phyloP scores from a whole-genome alignment of 2,797 vertebrate genomes.

The Acrossocheilus fasciatus region DNA sequence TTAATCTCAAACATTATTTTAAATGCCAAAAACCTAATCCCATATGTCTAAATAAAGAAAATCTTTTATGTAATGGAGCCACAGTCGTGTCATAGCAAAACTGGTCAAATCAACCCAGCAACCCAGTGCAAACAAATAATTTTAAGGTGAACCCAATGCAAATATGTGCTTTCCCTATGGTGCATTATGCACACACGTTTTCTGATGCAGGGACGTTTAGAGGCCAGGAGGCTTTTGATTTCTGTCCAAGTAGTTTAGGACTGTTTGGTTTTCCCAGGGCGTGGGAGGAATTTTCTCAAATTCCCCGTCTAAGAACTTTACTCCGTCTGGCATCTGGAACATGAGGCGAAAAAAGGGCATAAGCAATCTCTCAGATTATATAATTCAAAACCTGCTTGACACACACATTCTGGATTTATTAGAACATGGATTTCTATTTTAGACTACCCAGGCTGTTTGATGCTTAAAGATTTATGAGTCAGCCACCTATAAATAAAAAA shows the following conservation, averaged over 20 bases:
- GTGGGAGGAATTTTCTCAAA: conserved; percentile 47
- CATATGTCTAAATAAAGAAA: background rate
- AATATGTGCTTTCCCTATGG: conserved; percentile 15
- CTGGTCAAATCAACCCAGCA: background rate
- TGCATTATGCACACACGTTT: background rate
- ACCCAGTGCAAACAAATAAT: background rate
- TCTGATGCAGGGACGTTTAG: background rate
- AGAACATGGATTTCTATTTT: conserved; percentile 50
- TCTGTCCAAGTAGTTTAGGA: conserved; percentile 33
- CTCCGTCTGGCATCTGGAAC: conserved; percentile 45
- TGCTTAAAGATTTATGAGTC: conserved; percentile 49
- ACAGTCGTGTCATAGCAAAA: background rate
- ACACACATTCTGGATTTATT: conserved; percentile 29
- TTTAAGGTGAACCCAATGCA: conserved; percentile 20
- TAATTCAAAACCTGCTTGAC: conserved; percentile 49
- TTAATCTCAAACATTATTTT: background rate
- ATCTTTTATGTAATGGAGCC: background rate
- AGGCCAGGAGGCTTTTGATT: conserved; percentile 20
- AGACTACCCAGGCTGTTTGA: conserved; percentile 36
- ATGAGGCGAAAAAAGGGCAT: conserved; percentile 18
- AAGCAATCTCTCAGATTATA: conserved; percentile 32
- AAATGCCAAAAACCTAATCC: background rate
- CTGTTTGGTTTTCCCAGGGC: conserved; percentile 45
- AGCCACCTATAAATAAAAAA: conserved; percentile 53
- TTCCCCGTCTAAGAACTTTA: conserved; percentile 41